These are phyloP conservation scores for Chalcis sispes DNA, from an alignment of 2,888 invertebrate species.

Conservation along the genomic window DNA sequence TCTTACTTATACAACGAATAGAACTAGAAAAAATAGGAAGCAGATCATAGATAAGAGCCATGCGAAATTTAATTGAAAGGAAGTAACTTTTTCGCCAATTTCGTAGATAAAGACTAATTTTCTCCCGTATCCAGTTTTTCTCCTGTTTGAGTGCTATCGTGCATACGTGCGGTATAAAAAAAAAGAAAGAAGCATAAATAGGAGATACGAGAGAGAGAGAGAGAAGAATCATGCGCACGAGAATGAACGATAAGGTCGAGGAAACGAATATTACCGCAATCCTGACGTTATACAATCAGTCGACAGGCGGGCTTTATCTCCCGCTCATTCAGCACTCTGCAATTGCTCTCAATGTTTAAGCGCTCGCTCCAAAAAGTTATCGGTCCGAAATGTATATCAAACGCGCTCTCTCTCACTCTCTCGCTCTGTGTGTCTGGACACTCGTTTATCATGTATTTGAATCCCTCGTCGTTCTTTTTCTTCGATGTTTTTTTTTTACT, in stretches of 20 bases:
- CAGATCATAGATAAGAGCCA: background rate
- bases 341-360: no score
- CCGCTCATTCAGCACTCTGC: conserved; percentile 27
- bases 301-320: conserved; percentile 1
- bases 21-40: conserved; percentile 24
- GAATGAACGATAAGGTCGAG: conserved; percentile 36
- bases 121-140: background rate
- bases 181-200: no score
- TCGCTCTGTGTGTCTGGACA: no score
- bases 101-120: background rate
- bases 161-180: no score
- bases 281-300: conserved; percentile 42
- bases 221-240: background rate
- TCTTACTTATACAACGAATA: no score
- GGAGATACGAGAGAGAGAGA: background rate
- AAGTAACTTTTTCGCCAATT: no score
- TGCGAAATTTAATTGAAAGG: conserved; percentile 15
- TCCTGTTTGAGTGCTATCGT: background rate
- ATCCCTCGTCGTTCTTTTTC: no score
- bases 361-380: no score
- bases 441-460: no score
- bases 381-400: no score
- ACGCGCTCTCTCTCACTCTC: no score
- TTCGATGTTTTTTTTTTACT: no score
- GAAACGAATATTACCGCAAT: conserved; percentile 44